Conservation (phyloP, 2,888 invertebrate genomes). For the Eucriotettix oculatus region DNA sequence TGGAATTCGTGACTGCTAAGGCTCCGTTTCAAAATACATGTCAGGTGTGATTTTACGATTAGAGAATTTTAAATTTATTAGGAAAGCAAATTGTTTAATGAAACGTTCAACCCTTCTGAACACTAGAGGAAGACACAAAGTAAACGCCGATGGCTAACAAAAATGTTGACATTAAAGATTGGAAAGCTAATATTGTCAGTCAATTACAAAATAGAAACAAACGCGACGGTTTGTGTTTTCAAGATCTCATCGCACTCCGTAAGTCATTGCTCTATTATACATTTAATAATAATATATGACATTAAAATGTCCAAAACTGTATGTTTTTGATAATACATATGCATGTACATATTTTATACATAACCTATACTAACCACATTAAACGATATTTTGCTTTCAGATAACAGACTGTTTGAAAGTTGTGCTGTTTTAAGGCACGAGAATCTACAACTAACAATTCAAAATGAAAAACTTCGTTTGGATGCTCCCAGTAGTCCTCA, state of each 20-base stretch:
- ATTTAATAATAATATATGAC: not conserved
- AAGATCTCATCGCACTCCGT: slow-evolving; percentile 69
- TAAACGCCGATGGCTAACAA: slow-evolving; percentile 10
- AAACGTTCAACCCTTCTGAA: too few relatives aligned
- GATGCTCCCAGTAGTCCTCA: slow-evolving; percentile 24
- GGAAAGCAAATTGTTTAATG: too few relatives aligned
- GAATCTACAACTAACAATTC: slow-evolving; percentile 69
- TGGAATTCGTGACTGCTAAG: too few relatives aligned
- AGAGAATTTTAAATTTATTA: too few relatives aligned
- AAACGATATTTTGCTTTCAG: slow-evolving; percentile 32
- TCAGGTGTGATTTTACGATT: too few relatives aligned
- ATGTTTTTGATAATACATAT: not conserved
- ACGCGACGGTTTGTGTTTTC: slow-evolving; percentile 55
- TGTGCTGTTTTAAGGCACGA: slow-evolving; percentile 63
- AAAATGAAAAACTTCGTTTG: slow-evolving; percentile 61
- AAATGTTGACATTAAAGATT: slow-evolving; percentile 22
- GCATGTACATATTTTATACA: not conserved
- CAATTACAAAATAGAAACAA: slow-evolving; percentile 59
- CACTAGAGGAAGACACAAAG: not conserved
- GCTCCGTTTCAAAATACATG: too few relatives aligned
- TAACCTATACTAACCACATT: not conserved
- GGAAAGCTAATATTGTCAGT: slow-evolving; percentile 53
- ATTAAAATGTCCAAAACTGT: not conserved
- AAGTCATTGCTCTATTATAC: slow-evolving; percentile 27
- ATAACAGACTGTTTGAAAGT: slow-evolving; percentile 73